These are phyloP conservation scores for Drosophila bifasciata DNA, from an alignment of 1,140 invertebrate genomes.

Conservation along the genomic window DNA sequence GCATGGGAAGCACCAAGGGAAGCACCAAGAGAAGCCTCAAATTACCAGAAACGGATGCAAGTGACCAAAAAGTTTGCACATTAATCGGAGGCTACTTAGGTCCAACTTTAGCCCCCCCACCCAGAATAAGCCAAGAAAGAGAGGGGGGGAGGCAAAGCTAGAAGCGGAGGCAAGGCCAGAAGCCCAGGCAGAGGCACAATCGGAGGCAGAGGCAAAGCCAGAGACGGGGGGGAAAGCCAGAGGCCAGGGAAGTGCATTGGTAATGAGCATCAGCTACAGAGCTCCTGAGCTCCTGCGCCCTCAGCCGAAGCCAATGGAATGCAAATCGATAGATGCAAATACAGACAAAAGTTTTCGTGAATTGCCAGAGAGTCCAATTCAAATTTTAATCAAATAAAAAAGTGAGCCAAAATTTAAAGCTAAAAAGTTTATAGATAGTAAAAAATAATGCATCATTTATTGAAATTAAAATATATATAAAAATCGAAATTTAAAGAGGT, in stretches of 20 bases:
- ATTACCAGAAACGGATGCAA: slow-evolving; percentile 58
- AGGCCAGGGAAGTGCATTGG: too few species aligned
- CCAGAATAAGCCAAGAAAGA: background rate
- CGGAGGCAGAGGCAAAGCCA: too few species aligned
- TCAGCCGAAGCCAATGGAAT: slow-evolving; percentile 14
- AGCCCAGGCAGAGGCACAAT: slow-evolving; percentile 2
- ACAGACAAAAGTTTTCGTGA: slow-evolving; percentile 38
- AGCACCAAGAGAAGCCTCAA: slow-evolving; percentile 18
- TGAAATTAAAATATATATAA: slow-evolving; percentile 3
- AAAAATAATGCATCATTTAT: background rate
- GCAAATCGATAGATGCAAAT: slow-evolving; percentile 50
- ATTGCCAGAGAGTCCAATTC: slow-evolving; percentile 18
- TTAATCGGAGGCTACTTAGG: slow-evolving; percentile 60
- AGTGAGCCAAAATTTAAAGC: slow-evolving; percentile 5
- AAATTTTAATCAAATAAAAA: slow-evolving; percentile 31
- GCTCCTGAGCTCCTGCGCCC: too few species aligned
- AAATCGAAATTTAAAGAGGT: background rate
- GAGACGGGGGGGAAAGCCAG: too few species aligned
- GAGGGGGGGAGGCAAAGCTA: too few species aligned
- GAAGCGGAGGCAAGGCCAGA: too few species aligned
- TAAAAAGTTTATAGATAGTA: background rate
- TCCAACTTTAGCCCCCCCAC: slow-evolving; percentile 18
- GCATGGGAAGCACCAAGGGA: too few species aligned
- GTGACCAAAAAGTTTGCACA: slow-evolving; percentile 63
- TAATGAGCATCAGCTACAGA: too few species aligned